These are phyloP conservation scores for Tragelaphus strepsiceros DNA, from an alignment of 2,113 vertebrate genomes.

Conservation along the genomic window DNA sequence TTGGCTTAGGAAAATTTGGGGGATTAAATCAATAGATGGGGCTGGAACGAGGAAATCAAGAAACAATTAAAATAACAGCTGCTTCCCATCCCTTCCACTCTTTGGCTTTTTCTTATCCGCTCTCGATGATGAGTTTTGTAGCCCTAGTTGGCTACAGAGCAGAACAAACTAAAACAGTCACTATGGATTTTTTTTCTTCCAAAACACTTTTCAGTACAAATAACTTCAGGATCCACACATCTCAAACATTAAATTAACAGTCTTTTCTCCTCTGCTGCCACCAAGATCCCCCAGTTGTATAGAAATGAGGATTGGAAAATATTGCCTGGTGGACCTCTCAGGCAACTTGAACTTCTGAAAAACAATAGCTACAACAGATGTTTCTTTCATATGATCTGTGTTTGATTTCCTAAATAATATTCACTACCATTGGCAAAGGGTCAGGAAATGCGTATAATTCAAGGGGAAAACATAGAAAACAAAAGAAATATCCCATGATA, in stretches of 20 bases:
- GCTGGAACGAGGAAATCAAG: constrained; percentile 1
- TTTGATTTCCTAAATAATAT: constrained; percentile 63
- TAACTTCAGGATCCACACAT: constrained; percentile 16
- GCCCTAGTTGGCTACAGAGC: background rate
- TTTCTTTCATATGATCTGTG: constrained; percentile 56
- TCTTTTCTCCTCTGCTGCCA: constrained; percentile 31
- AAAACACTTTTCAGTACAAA: constrained; percentile 38
- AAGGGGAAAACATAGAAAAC: constrained; percentile 45
- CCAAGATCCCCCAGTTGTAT: background rate
- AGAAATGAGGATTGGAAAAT: constrained; percentile 53
- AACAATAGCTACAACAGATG: constrained; percentile 58
- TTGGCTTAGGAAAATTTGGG: background rate
- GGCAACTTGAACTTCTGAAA: constrained; percentile 45
- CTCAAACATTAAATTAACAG: constrained; percentile 34
- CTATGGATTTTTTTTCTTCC: background rate
- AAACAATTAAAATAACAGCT: background rate
- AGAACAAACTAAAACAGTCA: background rate
- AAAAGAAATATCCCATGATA: constrained; percentile 42
- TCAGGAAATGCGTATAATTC: constrained; percentile 55
- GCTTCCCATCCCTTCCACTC: background rate
- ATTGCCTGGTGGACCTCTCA: constrained; percentile 10
- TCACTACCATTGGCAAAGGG: constrained; percentile 49
- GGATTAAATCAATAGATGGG: background rate
- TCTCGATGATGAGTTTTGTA: background rate
- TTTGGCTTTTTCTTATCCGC: background rate